Percentiles rank a stretch among this genome's conserved stretches.
Conservation (phyloP, 64 coral and sea anemone species). For the Pocillopora verrucosa region DNA sequence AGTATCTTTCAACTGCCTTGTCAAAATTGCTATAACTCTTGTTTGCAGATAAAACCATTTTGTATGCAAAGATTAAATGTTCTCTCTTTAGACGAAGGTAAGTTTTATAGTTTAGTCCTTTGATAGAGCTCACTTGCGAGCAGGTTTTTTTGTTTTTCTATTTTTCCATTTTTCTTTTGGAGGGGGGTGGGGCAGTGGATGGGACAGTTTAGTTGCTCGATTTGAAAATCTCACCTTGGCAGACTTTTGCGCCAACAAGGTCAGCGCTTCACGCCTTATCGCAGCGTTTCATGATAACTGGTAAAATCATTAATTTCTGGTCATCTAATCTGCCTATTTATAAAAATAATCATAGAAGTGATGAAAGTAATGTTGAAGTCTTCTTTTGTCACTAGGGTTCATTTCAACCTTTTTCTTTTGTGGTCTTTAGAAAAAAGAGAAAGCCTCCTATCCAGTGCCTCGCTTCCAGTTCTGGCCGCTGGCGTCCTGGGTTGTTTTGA, state of each 20-base stretch:
- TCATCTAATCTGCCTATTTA: too few relatives aligned
- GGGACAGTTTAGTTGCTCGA: neutral
- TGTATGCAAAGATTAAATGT: slow-evolving; percentile 52
- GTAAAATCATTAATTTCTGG: too few relatives aligned
- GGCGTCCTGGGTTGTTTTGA: slow-evolving; percentile 85
- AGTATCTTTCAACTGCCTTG: neutral
- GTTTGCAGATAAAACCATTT: slow-evolving; percentile 58
- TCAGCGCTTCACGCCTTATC: too few relatives aligned
- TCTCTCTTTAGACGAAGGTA: slow-evolving; percentile 15
- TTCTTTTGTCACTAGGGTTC: too few relatives aligned
- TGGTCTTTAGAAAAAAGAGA: slow-evolving; percentile 35
- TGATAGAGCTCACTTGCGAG: too few relatives aligned
- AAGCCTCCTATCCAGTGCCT: slow-evolving; percentile 70
- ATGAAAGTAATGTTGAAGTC: too few relatives aligned
- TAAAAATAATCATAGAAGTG: too few relatives aligned
- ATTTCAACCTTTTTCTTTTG: neutral
- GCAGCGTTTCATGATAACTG: too few relatives aligned
- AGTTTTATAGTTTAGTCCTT: neutral
- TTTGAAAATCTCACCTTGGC: too few relatives aligned
- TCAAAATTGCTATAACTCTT: neutral
- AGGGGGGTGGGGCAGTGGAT: neutral
- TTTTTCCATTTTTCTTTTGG: too few relatives aligned
- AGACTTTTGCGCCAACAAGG: too few relatives aligned
- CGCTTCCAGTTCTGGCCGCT: slow-evolving; percentile 77
- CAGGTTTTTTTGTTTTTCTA: too few relatives aligned